Percentiles rank a stretch among this genome's conserved stretches.
Evolutionary conservation across 2,888 invertebrate species (phyloP).

Genomic region (Eubasilissa splendida): DNA sequence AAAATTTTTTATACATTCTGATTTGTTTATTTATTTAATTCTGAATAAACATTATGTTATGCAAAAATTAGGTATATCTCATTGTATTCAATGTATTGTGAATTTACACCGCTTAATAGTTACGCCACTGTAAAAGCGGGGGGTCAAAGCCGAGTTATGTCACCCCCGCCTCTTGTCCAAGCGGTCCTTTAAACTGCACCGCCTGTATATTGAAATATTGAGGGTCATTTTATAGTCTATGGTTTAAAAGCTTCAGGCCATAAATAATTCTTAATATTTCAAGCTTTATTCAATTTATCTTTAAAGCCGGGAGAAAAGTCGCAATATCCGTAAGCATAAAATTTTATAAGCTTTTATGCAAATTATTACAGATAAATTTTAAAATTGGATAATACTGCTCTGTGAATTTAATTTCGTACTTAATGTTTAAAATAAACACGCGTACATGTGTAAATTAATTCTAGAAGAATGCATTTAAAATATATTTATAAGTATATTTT

Average conservation of each 20-base stretch:
- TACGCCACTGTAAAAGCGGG: neutral
- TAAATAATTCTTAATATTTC: slow-evolving; percentile 47
- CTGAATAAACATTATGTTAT: too few relatives aligned
- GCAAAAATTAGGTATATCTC: too few relatives aligned
- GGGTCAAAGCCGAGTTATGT: slow-evolving; percentile 12
- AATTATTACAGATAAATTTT: neutral
- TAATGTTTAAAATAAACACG: neutral
- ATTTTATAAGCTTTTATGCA: neutral
- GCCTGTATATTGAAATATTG: slow-evolving; percentile 29
- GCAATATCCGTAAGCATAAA: slow-evolving; percentile 19
- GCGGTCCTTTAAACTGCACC: slow-evolving; percentile 13
- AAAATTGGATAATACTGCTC: neutral
- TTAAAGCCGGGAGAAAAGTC: slow-evolving; percentile 9
- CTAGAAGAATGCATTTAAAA: too few relatives aligned
- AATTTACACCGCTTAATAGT: neutral
- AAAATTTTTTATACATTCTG: too few relatives aligned
- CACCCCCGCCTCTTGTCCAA: neutral
- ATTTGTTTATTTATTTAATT: too few relatives aligned
- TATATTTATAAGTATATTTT: too few relatives aligned
- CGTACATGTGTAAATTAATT: neutral
- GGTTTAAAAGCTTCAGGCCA: slow-evolving; percentile 41
- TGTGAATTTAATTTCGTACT: neutral
- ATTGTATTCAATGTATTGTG: too few relatives aligned
- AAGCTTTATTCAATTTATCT: slow-evolving; percentile 28
- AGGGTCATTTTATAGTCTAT: slow-evolving; percentile 28